Evolutionary conservation across 2,888 invertebrate species (phyloP).

Genomic region (Drosophila demipolita): DNA sequence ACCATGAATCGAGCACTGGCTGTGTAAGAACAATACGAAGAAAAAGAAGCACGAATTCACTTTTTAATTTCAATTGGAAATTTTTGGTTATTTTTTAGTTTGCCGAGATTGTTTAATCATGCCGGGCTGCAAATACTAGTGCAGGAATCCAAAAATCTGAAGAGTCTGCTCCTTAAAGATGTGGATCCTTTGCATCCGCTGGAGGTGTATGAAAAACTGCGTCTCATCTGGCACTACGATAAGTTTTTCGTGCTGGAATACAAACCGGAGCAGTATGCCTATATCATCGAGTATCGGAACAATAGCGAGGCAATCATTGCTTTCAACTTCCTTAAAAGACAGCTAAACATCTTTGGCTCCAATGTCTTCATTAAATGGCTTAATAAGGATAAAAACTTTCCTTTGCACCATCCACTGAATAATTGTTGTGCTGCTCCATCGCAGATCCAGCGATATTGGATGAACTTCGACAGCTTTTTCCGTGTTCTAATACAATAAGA

Average conservation of each 20-base stretch:
- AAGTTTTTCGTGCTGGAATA: slow-evolving; percentile 61
- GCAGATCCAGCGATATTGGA: background rate
- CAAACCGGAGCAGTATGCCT: slow-evolving; percentile 44
- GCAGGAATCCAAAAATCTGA: slow-evolving; percentile 65
- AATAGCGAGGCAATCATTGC: slow-evolving; percentile 76
- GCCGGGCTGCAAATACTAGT: slow-evolving; percentile 50
- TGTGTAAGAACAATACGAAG: slow-evolving; percentile 47
- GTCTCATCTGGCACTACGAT: slow-evolving; percentile 46
- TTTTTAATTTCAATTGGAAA: background rate
- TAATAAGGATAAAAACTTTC: background rate
- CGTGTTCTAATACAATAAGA: slow-evolving; percentile 19
- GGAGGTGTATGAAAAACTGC: slow-evolving; percentile 58
- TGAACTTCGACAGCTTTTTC: background rate
- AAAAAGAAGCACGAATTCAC: background rate
- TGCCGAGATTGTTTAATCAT: slow-evolving; percentile 42
- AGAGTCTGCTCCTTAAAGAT: slow-evolving; percentile 55
- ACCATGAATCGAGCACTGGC: slow-evolving; percentile 49
- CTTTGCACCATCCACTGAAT: fast-evolving
- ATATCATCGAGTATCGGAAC: slow-evolving; percentile 72
- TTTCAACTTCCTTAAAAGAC: slow-evolving; percentile 38
- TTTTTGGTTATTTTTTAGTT: slow-evolving; percentile 34
- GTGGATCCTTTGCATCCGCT: slow-evolving; percentile 44
- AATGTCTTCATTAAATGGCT: slow-evolving; percentile 36
- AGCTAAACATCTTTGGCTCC: slow-evolving; percentile 28
- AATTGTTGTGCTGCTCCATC: slow-evolving; percentile 30